phyloP scores from a whole-genome alignment of 2,113 vertebrate genomes.

The Entelurus aequoreus region DNA sequence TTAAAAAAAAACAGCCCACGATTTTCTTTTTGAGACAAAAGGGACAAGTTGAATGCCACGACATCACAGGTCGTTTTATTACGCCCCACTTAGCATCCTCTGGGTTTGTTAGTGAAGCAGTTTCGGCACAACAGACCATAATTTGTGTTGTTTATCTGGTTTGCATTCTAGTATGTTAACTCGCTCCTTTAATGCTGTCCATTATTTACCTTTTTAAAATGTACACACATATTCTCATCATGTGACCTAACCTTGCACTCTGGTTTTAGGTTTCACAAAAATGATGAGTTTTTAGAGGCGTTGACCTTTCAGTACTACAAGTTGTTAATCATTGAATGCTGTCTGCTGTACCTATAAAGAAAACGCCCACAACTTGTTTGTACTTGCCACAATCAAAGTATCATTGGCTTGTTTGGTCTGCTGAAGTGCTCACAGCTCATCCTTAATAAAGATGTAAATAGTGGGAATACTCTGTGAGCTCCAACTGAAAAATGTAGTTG shows the following conservation, averaged over 20 bases:
- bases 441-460: constrained; percentile 30
- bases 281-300: constrained; percentile 39
- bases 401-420: constrained; percentile 33
- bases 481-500: constrained; percentile 26
- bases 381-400: constrained; percentile 22
- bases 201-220: constrained; percentile 32
- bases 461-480: constrained; percentile 23
- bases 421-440: constrained; percentile 14
- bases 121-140: too few species aligned
- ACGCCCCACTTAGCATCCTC: constrained; percentile 9
- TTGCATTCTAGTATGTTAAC: constrained; percentile 13
- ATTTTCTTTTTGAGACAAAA: too few species aligned
- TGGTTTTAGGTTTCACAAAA: constrained; percentile 50
- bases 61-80: constrained; percentile 3
- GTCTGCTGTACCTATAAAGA: constrained; percentile 6
- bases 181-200: constrained; percentile 19
- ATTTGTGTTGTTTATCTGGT: neutral
- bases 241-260: constrained; percentile 48
- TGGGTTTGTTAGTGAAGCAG: constrained; percentile 1
- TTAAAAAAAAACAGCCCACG: too few species aligned
- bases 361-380: neutral
- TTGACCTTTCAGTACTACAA: constrained; percentile 11
- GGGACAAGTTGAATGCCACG: constrained; percentile 12
- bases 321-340: constrained; percentile 17
- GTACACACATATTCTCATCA: constrained; percentile 29